Evolutionary conservation across 2,113 vertebrate species (phyloP).

Genomic region (Condylura cristata): DNA sequence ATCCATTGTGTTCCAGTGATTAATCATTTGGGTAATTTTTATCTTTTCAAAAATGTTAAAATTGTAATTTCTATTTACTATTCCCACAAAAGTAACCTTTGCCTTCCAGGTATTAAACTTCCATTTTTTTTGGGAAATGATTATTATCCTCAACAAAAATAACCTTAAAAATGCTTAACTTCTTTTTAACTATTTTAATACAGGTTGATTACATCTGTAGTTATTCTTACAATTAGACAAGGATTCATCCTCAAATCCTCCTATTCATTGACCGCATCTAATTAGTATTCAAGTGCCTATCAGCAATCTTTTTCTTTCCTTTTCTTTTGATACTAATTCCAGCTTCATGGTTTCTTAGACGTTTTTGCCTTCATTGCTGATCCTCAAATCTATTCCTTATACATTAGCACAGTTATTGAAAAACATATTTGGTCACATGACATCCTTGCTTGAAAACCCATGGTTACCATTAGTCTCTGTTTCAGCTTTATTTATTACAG

Average conservation of each 20-base stretch:
- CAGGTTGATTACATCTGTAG: constrained; percentile 20
- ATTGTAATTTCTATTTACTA: constrained; percentile 56
- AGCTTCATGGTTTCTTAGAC: not conserved
- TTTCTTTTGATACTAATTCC: constrained; percentile 7
- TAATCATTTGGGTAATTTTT: constrained; percentile 36
- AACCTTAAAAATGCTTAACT: not conserved
- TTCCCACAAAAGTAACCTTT: constrained; percentile 13
- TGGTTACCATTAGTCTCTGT: not conserved
- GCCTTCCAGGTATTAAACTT: constrained; percentile 31
- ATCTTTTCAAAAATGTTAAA: constrained; percentile 57
- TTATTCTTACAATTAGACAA: constrained; percentile 13
- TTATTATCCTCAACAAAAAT: constrained; percentile 33
- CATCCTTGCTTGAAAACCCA: not conserved
- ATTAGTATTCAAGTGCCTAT: not conserved
- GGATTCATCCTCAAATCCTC: not conserved
- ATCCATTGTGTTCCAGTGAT: not conserved
- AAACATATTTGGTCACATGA: not conserved
- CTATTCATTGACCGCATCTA: not conserved
- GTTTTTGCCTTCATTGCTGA: constrained; percentile 23
- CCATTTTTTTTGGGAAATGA: constrained; percentile 53
- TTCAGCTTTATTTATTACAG: not conserved
- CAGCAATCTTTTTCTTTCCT: not conserved
- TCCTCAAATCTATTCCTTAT: not conserved
- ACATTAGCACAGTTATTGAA: not conserved
- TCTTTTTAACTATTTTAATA: constrained; percentile 33